Conservation (phyloP, 2,113 vertebrate genomes). For the Cryptoleucopteryx plumbea region DNA sequence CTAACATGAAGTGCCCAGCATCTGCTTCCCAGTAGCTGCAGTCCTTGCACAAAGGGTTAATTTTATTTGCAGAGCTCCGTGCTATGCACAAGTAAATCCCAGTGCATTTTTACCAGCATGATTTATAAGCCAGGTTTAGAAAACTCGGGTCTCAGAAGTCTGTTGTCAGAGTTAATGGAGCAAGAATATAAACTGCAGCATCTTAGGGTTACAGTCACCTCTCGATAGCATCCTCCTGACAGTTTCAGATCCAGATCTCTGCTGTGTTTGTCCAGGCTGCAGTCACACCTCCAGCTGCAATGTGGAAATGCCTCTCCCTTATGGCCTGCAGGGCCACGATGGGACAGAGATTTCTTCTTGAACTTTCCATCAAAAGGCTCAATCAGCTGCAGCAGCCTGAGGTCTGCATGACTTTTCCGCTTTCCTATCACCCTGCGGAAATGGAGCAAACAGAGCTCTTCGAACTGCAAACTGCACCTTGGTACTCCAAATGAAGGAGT, state of each 20-base stretch:
- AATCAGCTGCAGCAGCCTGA: neutral
- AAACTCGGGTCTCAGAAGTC: slow-evolving; percentile 12
- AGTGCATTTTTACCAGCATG: neutral
- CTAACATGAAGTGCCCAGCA: neutral
- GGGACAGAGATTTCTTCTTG: neutral
- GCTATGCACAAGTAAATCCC: neutral
- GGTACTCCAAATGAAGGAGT: neutral
- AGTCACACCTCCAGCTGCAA: neutral
- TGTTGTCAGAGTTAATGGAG: slow-evolving; percentile 35
- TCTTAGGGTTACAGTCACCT: neutral
- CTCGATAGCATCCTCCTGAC: neutral
- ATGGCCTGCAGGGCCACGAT: too few species aligned
- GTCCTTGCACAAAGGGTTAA: neutral
- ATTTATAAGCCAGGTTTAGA: slow-evolving; percentile 15
- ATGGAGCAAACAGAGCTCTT: neutral
- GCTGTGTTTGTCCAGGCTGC: neutral
- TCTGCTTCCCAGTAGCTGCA: neutral
- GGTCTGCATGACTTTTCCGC: neutral
- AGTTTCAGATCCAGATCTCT: neutral
- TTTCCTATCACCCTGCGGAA: neutral
- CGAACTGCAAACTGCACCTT: neutral
- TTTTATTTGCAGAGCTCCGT: neutral
- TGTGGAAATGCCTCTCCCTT: neutral
- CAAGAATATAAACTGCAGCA: slow-evolving; percentile 12
- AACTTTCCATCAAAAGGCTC: neutral